Percentiles rank a stretch among this genome's conserved stretches.
Evolutionary conservation across 1,140 invertebrate species (phyloP).

Genomic region (Asobara japonica): DNA sequence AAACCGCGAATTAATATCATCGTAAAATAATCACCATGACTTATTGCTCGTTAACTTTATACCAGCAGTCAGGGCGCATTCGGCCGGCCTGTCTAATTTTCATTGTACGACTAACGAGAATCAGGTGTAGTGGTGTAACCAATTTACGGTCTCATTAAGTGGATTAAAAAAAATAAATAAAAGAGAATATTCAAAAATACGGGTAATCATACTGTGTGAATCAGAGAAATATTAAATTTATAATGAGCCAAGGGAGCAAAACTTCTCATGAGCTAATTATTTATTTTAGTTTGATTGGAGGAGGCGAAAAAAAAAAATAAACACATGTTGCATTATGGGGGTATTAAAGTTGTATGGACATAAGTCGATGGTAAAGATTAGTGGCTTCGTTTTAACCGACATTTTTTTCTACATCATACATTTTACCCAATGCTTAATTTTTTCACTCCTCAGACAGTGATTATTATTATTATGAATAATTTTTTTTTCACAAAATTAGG

Average conservation of each 20-base stretch:
- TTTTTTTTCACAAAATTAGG: no score
- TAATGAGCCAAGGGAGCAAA: neutral
- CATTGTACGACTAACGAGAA: neutral
- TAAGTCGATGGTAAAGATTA: no score
- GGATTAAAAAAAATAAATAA: neutral
- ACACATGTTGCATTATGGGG: neutral
- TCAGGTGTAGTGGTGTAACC: neutral
- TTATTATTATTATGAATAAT: no score
- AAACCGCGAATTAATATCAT: conserved; percentile 37
- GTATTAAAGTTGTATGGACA: no score
- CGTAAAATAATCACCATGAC: conserved; percentile 43
- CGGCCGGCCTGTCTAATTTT: conserved; percentile 7
- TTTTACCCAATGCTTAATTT: no score
- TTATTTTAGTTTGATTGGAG: neutral
- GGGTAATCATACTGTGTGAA: neutral
- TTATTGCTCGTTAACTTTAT: conserved; percentile 42
- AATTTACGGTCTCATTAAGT: conserved; percentile 9
- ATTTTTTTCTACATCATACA: no score
- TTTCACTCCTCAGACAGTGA: no score
- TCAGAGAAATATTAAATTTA: conserved; percentile 7
- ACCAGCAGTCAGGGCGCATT: neutral
- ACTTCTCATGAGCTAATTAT: neutral
- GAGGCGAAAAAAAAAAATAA: neutral
- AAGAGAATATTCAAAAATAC: conserved; percentile 6
- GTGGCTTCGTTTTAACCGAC: no score